Base-by-base conservation (phyloP, 2,888 invertebrate genomes). In the Melieria omissa region DNA sequence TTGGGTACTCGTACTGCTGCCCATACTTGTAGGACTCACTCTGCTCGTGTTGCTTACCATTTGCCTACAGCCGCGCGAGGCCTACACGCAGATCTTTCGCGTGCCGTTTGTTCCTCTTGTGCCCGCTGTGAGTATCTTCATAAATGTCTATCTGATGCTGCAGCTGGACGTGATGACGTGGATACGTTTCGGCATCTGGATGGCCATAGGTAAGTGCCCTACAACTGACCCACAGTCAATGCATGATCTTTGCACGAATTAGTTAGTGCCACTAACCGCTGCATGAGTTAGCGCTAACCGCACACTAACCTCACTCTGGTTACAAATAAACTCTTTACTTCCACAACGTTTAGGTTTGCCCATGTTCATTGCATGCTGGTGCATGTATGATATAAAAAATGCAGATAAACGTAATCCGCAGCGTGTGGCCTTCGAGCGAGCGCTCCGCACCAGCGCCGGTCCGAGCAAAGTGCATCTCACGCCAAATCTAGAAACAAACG, bases 61-160 rank as follows among this genome's bases (percentile, higher is more conserved):
- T 71, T 83, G 83, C 5, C 69, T 85, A 10, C 86, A 87, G 70
- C 86, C 86, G 4, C 77, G 81, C 9, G 86, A 87, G 75, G 58
- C 77, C 0, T 68, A 77, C 4, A 77, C 80, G 46, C 73, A 80
- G 10, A 77, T 81, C 44, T 87, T 87, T 68, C 87, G 95, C 92
- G 95, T 96, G 7, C 97, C 96, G 0, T 86, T 93, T 14, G 94
- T 97, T 0, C 97, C 97, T 0, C 84, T 95, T 8, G 86, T 96
- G 69, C 96, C 97, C 0, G 92, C 92, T 61, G 81, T 94, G 55
- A 95, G 96, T 84, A 93, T 95, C 78, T 91, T 95, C 79, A 89
- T 93, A 61, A 97, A 97, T 82, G 90, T 95, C 71, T 94, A 95
- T 83, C 88, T 97, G 14, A 96, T 97, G 95, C 88, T 94, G 70